Conservation (phyloP, 2,113 vertebrate genomes). For the Oncorhynchus keta region DNA sequence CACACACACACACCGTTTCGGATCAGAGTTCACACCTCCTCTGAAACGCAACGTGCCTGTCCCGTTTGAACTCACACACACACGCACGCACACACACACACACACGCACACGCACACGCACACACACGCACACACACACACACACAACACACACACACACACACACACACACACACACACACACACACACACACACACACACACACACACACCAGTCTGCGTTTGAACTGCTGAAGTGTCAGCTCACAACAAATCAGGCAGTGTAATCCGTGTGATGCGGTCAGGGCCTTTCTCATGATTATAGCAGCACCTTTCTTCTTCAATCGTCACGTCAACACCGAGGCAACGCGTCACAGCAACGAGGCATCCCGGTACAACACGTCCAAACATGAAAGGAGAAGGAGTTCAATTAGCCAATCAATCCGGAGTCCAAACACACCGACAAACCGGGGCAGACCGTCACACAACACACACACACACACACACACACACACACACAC, state of each 20-base stretch:
- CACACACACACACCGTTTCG: too few species aligned
- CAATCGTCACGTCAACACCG: slow-evolving; percentile 25
- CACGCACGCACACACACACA: neutral
- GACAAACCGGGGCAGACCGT: slow-evolving; percentile 59
- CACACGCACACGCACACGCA: slow-evolving; percentile 26
- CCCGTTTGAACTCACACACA: slow-evolving; percentile 61
- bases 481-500: too few species aligned
- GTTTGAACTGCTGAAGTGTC: too few species aligned
- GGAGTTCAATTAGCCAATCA: slow-evolving; percentile 69
- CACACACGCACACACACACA: neutral
- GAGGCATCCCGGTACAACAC: slow-evolving; percentile 62
- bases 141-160: too few species aligned
- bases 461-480: neutral
- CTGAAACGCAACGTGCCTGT: neutral
- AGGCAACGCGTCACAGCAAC: slow-evolving; percentile 53
- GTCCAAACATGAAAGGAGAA: slow-evolving; percentile 70
- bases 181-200: too few species aligned
- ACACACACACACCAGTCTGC: slow-evolving; percentile 34
- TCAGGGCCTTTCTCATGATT: slow-evolving; percentile 68
- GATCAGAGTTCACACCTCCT: too few species aligned
- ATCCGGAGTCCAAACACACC: slow-evolving; percentile 56
- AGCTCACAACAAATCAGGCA: slow-evolving; percentile 48
- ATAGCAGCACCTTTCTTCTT: slow-evolving; percentile 69
- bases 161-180: slow-evolving; percentile 33
- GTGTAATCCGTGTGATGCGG: slow-evolving; percentile 72